Percentiles rank a stretch among this genome's conserved stretches.
phyloP scores from a whole-genome alignment of 2,797 vertebrate species.

The Arctocebus calabarensis region DNA sequence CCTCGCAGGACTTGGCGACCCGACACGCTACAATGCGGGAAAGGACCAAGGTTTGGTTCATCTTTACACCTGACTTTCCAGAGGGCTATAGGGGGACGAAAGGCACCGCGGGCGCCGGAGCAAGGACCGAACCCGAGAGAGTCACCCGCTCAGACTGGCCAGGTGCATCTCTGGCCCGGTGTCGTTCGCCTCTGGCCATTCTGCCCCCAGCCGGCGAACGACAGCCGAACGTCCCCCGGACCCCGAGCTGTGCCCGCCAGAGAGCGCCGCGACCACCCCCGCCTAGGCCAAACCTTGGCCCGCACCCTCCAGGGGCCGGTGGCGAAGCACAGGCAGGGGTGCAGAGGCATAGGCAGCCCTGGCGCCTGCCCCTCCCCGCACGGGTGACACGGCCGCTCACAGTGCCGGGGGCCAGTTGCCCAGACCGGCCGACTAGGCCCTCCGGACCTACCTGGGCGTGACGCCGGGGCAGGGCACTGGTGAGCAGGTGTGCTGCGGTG shows the following conservation, averaged over 20 bases:
- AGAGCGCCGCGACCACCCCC: not conserved
- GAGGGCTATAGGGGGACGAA: not conserved
- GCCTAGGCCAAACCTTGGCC: not conserved
- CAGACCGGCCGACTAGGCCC: not conserved
- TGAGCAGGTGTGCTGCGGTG: not conserved
- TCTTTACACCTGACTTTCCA: not conserved
- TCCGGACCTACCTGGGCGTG: not conserved
- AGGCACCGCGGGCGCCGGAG: not conserved
- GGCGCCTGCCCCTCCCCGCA: not conserved
- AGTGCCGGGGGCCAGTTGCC: not conserved
- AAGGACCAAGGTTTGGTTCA: not conserved
- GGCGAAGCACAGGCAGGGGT: not conserved
- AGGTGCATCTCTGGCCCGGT: no score
- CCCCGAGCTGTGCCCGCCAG: not conserved
- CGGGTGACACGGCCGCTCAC: not conserved
- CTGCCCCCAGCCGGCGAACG: not conserved
- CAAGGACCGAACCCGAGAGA: not conserved
- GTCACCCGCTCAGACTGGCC: not conserved
- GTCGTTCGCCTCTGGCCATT: no score
- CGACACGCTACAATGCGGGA: not conserved
- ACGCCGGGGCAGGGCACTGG: rapidly evolving
- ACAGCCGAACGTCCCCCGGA: not conserved
- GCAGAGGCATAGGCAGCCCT: no score
- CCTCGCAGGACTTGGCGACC: not conserved
- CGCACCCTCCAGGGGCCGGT: no score